These are phyloP conservation scores for Fopius arisanus DNA, from an alignment of 1,140 invertebrate genomes.

Conservation along the genomic window DNA sequence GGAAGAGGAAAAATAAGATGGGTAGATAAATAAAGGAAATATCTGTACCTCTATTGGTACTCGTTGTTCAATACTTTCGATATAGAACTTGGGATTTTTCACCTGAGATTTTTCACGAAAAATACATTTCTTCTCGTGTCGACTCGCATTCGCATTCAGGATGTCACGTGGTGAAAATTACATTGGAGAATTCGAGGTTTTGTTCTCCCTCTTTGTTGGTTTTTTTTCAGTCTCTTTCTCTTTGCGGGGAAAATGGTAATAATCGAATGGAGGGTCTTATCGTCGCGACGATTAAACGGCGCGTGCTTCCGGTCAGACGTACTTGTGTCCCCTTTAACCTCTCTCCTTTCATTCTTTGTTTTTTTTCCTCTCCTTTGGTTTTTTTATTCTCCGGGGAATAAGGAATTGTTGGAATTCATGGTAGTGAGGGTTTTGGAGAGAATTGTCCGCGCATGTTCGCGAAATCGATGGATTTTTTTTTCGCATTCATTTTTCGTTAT, in stretches of 20 bases:
- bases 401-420: too few relatives aligned
- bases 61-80: neutral
- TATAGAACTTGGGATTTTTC: neutral
- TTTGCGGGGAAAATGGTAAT: neutral
- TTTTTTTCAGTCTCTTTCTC: neutral
- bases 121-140: neutral
- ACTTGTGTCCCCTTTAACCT: neutral
- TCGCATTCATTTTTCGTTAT: too few relatives aligned
- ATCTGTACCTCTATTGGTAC: neutral
- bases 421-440: too few relatives aligned
- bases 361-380: neutral
- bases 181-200: neutral
- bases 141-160: neutral
- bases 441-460: too few relatives aligned
- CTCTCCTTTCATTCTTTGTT: neutral
- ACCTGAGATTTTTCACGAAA: neutral
- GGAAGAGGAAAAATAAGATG: neutral
- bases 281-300: neutral
- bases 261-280: slow-evolving; percentile 8
- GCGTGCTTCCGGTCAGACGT: slow-evolving; percentile 1
- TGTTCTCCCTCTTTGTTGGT: neutral
- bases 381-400: neutral
- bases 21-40: neutral
- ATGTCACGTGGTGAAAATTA: neutral
- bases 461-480: too few relatives aligned